These are phyloP conservation scores for Disparrhopalites patrizii DNA, from an alignment of 2,888 invertebrate genomes.

Conservation along the genomic window DNA sequence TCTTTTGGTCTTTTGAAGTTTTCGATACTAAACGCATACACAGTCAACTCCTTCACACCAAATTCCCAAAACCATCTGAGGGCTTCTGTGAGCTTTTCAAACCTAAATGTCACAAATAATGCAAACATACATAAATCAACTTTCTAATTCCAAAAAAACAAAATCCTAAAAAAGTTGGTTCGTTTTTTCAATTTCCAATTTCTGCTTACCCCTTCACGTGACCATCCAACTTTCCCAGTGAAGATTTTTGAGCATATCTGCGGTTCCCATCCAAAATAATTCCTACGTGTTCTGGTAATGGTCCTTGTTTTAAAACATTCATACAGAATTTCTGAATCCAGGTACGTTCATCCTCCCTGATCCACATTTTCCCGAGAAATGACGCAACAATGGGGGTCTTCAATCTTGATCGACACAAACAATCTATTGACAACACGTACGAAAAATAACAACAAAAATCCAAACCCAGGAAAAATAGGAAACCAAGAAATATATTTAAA, in stretches of 20 bases:
- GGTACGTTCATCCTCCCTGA: constrained; percentile 67
- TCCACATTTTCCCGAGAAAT: too few relatives aligned
- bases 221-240: constrained; percentile 55
- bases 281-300: constrained; percentile 85
- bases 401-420: neutral
- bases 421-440: constrained; percentile 57
- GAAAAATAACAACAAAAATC: neutral
- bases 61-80: constrained; percentile 86
- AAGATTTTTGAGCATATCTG: constrained; percentile 37
- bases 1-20: constrained; percentile 89
- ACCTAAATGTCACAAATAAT: constrained; percentile 54
- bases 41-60: constrained; percentile 89
- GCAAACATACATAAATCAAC: neutral
- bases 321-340: constrained; percentile 72
- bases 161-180: neutral
- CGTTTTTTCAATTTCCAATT: neutral
- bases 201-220: constrained; percentile 53
- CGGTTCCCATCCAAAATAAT: constrained; percentile 69
- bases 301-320: constrained; percentile 71
- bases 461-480: neutral
- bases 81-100: constrained; percentile 74
- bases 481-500: neutral
- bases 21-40: constrained; percentile 98
- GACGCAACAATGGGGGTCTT: neutral
- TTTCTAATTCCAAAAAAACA: neutral